Evolutionary conservation across 2,797 vertebrate species (phyloP), one percentile per base, ranked within the genome.

Genomic region (Eptatretus atami): DNA sequence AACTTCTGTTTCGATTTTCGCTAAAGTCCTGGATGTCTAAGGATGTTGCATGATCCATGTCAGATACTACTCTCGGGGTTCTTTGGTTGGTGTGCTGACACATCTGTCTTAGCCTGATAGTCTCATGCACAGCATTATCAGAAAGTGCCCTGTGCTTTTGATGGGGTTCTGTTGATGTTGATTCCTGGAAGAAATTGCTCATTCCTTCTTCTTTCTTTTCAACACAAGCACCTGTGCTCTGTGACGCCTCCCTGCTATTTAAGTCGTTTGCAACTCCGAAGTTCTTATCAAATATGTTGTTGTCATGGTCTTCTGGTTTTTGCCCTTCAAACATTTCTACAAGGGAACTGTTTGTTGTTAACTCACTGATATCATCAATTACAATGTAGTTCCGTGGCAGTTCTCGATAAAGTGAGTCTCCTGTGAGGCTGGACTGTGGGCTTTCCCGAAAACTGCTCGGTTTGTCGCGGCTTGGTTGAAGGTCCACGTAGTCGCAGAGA

Each of bases 311-410:
- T 68, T 93, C 84, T 1, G 66, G 73, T 69, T 83, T 83, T 72
- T 90, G 86, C 66, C 74, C 75, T 0, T 83, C 81, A 64, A 76
- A 73, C 1, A 70, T 25, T n/a, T 12, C 76, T 65, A 77, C 69
- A 64, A 72, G 73, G 1, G 79, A 69, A 68, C 77, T 90, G 61
- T 92, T 85, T 77, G 94, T 95, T 65, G 88, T 98, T 68, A 99
- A 75, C 72, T 99, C 92, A 3, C 86, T 98, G 73, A 99, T 98
- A 72, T 98, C 92, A n/a, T 99, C 92, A 1, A 96, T 96, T 87
- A 98, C 87, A 55, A 99, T 87, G 1, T 99, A 99, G 74, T 99
- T 99, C 63, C 92, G 79, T 53, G 92, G 84, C 65, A 99, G 73
- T 71, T 75, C 94, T 64, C 85, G 77, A 67, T 98, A 99, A 54